Evolutionary conservation across 2,113 vertebrate genomes (phyloP), one percentile per base, ranked within the genome.

Genomic region (Muscicapa adusta): DNA sequence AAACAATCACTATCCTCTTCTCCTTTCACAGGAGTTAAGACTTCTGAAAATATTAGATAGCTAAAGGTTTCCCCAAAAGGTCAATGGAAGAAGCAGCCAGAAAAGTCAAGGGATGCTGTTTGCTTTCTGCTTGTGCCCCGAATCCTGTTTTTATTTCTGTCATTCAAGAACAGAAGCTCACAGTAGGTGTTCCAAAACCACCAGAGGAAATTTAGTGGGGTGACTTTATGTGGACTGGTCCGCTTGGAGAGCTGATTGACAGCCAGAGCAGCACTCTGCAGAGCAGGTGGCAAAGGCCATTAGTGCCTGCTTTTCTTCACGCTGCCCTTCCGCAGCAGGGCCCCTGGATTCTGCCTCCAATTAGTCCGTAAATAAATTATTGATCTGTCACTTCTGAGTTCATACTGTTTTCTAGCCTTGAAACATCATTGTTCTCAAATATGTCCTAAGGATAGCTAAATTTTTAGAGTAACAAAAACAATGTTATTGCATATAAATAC

Each of bases 181-280:
- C 34, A 71, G 71, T 24, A 79, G 7, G 38, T n/a, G 50, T 48
- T 77, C 38, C 51, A 43, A 63, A 74, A 31, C 36, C 26, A 38
- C 16, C 36, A 57, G 48, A 18, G 16, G n/a, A 73, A 70, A 54
- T 66, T 58, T 16, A 66, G 28, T 19, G 5, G 51, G 47, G 34
- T 36, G 34, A 45, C 19, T 75, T 85, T 42, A 20, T 45, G 8
- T 34, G 48, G 40, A 5, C 29, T 12, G 18, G 34, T 20, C 14
- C 38, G 3, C 3, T 2, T 9, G 33, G 26, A 51, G 48, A 67
- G 33, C 33, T 29, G 48, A 74, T 8, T 33, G 61, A 15, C 45
- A 58, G 71, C 33, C 61, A 12, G 61, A 28, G 66, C 1, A 0
- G 1, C 1, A 0, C 25, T 48, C 73, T 47, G 38, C 70, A 45